Evolutionary conservation across 2,797 vertebrate species (phyloP).

Genomic region (Melanogrammus aeglefinus): DNA sequence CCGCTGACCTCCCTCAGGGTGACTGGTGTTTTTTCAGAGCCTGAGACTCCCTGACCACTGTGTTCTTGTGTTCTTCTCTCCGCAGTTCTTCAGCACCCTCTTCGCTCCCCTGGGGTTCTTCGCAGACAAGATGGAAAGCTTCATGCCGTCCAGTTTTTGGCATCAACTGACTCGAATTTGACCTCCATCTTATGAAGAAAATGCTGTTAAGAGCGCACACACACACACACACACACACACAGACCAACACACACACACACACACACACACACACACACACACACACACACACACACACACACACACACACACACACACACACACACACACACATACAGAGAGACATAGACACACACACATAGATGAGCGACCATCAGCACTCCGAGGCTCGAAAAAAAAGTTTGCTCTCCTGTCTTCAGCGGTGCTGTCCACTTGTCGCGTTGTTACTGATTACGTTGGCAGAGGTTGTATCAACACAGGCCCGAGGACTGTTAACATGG

Average conservation of each 20-base stretch:
- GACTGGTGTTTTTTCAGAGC: background rate
- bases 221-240: constrained; percentile 31
- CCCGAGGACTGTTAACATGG: constrained; percentile 28
- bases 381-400: constrained; percentile 50
- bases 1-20: background rate
- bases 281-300: constrained; percentile 26
- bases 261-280: constrained; percentile 32
- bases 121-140: constrained; percentile 80
- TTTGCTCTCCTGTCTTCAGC: constrained; percentile 75
- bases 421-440: constrained; percentile 59
- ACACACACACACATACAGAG: constrained; percentile 28
- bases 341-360: constrained; percentile 34
- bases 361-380: constrained; percentile 44
- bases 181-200: constrained; percentile 35
- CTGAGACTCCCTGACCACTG: background rate
- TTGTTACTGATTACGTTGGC: constrained; percentile 68
- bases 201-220: constrained; percentile 22
- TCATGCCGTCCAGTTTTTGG: constrained; percentile 83
- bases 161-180: constrained; percentile 78
- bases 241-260: constrained; percentile 27
- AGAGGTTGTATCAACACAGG: constrained; percentile 63
- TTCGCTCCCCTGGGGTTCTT: constrained; percentile 81
- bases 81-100: constrained; percentile 84
- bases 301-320: constrained; percentile 30
- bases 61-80: constrained; percentile 30